These are phyloP conservation scores for Drosophila niveifrons DNA, from an alignment of 2,888 invertebrate species.

Conservation along the genomic window DNA sequence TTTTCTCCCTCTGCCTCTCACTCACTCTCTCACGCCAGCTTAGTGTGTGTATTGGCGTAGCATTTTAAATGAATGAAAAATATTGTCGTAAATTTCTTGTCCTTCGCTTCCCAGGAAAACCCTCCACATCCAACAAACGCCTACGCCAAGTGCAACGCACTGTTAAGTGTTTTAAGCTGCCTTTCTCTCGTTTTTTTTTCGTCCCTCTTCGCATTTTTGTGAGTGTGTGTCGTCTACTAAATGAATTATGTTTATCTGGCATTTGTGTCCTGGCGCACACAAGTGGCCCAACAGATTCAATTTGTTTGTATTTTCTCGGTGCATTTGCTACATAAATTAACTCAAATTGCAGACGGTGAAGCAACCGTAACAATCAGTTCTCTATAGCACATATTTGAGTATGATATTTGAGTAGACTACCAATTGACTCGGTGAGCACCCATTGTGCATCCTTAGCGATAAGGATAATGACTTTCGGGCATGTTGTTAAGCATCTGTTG, in stretches of 20 bases:
- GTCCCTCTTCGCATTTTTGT: conserved; percentile 4
- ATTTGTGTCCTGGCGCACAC: conserved; percentile 58
- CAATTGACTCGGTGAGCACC: conserved; percentile 16
- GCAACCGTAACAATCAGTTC: conserved; percentile 49
- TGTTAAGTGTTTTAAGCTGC: conserved; percentile 69
- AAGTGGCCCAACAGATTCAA: conserved; percentile 40
- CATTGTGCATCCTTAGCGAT: conserved; percentile 27
- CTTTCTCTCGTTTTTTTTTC: conserved; percentile 15
- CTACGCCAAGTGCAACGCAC: conserved; percentile 68
- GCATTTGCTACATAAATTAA: conserved; percentile 60
- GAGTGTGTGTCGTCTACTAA: conserved; percentile 17
- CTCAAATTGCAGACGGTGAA: conserved; percentile 37
- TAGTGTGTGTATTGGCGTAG: conserved; percentile 60
- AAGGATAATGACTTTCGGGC: conserved; percentile 50
- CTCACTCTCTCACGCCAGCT: neutral
- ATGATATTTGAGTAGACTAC: conserved; percentile 24
- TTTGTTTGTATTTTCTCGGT: conserved; percentile 4
- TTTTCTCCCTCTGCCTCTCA: conserved; percentile 1
- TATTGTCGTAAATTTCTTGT: conserved; percentile 74
- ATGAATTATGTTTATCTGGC: conserved; percentile 72
- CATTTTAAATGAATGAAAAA: conserved; percentile 82
- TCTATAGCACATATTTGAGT: conserved; percentile 45
- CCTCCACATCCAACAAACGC: conserved; percentile 21
- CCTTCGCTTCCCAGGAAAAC: conserved; percentile 42
- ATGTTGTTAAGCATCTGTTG: conserved; percentile 40